Evolutionary conservation across 2,113 vertebrate genomes (phyloP).

Genomic region (Henicopernis longicauda): DNA sequence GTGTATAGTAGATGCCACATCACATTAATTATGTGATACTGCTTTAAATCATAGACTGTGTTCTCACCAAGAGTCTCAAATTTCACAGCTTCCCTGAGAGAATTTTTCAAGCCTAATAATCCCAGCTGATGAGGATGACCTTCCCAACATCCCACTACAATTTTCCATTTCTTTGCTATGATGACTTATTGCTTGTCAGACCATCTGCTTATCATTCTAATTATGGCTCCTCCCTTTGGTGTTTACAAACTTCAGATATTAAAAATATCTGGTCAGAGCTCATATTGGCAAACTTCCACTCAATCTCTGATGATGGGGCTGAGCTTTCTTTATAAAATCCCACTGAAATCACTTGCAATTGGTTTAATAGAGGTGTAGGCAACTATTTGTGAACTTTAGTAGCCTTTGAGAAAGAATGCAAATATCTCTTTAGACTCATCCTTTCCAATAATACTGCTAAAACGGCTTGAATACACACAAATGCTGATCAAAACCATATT

Average conservation of each 20-base stretch:
- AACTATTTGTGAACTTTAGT: background rate
- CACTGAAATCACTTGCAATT: background rate
- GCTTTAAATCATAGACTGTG: background rate
- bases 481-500: rapidly evolving
- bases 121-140: rapidly evolving
- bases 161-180: background rate
- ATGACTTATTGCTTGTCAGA: background rate
- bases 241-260: background rate
- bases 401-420: background rate
- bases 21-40: background rate
- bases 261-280: background rate
- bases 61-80: background rate
- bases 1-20: rapidly evolving
- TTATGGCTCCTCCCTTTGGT: background rate
- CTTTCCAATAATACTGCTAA: background rate
- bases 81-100: background rate
- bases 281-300: background rate
- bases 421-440: background rate
- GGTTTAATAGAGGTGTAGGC: rapidly evolving
- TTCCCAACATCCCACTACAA: background rate
- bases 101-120: background rate
- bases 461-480: background rate
- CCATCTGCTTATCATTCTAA: background rate
- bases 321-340: background rate
- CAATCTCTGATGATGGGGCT: background rate